A percentile compares a stretch with the other conserved stretches of the same genome.
Conservation (phyloP, 1,140 invertebrate species). For the Pseudomyrmex gracilis region DNA sequence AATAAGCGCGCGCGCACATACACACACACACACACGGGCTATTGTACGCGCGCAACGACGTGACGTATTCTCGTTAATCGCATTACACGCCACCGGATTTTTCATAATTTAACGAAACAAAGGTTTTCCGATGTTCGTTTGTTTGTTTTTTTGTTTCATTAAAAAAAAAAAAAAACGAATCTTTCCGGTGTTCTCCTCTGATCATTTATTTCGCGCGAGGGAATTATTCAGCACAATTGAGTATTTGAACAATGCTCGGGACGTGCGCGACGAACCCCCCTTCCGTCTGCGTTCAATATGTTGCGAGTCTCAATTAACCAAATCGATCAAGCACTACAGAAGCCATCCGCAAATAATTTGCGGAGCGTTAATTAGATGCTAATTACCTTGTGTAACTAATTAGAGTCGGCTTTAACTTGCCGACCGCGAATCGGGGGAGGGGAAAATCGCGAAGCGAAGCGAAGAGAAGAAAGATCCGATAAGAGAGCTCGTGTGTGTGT, state of each 20-base stretch:
- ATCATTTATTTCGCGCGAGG: constrained; percentile 14
- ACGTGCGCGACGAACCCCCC: neutral
- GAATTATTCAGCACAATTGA: constrained; percentile 4
- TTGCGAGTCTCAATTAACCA: constrained; percentile 35
- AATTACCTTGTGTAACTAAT: constrained; percentile 52
- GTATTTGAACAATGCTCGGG: constrained; percentile 34
- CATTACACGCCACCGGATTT: constrained; percentile 12
- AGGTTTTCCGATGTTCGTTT: constrained; percentile 2
- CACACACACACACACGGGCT: no score
- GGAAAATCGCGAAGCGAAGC: neutral
- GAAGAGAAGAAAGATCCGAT: constrained; percentile 9
- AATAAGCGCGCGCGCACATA: neutral
- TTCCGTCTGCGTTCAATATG: constrained; percentile 20
- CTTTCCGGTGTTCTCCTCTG: neutral
- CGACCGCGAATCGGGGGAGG: constrained; percentile 1
- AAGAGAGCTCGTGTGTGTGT: constrained; percentile 11
- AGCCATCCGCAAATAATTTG: constrained; percentile 41
- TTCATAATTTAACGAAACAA: constrained; percentile 19
- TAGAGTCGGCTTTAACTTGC: constrained; percentile 24
- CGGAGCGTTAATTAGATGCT: constrained; percentile 42
- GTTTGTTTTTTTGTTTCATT: neutral
- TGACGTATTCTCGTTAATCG: constrained; percentile 35
- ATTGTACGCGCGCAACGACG: neutral
- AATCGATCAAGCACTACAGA: constrained; percentile 11
- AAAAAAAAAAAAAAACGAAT: constrained; percentile 4